Evolutionary conservation across 2,797 vertebrate species (phyloP).

Genomic region (Gastrophryne carolinensis): DNA sequence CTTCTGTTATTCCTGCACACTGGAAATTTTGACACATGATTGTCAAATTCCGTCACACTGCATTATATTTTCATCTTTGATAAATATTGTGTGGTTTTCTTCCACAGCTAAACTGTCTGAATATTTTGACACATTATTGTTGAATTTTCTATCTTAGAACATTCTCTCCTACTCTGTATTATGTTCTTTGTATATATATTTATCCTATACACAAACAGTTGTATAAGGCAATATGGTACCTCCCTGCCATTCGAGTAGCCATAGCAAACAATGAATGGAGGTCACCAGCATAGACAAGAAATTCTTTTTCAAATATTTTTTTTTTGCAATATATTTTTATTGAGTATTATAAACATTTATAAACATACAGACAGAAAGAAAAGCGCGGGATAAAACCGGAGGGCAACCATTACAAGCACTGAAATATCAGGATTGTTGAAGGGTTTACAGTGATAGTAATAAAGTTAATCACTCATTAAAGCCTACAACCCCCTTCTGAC

Average conservation of each 20-base stretch:
- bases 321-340: too few relatives aligned
- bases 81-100: slow-evolving; percentile 18
- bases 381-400: too few relatives aligned
- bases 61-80: slow-evolving; percentile 36
- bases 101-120: slow-evolving; percentile 4
- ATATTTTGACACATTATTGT: slow-evolving; percentile 39
- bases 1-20: slow-evolving; percentile 29
- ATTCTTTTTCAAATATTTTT: too few relatives aligned
- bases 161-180: slow-evolving; percentile 8
- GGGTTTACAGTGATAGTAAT: too few relatives aligned
- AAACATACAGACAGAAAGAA: too few relatives aligned
- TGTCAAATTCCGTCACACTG: slow-evolving; percentile 35
- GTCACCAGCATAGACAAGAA: background rate
- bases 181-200: background rate
- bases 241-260: background rate
- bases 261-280: background rate
- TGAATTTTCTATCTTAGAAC: slow-evolving; percentile 12
- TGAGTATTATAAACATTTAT: too few relatives aligned
- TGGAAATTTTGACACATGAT: slow-evolving; percentile 45
- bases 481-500: too few relatives aligned
- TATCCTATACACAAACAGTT: background rate
- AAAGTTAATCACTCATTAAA: too few relatives aligned
- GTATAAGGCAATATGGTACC: background rate
- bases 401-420: too few relatives aligned
- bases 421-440: too few relatives aligned